phyloP scores from a whole-genome alignment of 2,888 invertebrate species.

The Temnothorax unifasciatus region DNA sequence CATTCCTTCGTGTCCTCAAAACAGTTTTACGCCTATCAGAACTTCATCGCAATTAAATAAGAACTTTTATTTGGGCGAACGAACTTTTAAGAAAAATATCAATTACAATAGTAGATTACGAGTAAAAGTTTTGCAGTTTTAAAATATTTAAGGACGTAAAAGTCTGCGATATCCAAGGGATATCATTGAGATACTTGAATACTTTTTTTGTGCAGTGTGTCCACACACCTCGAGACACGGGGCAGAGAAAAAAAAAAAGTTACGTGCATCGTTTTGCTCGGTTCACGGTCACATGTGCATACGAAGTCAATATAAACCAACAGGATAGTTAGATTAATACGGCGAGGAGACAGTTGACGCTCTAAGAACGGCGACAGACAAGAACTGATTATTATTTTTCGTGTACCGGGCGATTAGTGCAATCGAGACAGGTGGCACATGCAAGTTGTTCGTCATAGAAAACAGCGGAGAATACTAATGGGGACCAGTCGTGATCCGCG shows the following conservation, averaged over 20 bases:
- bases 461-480: slow-evolving; percentile 79
- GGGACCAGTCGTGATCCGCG: slow-evolving; percentile 79
- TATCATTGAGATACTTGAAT: slow-evolving; percentile 10
- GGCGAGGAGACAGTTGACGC: slow-evolving; percentile 14
- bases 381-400: slow-evolving; percentile 33
- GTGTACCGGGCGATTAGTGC: slow-evolving; percentile 29
- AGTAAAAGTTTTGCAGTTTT: background rate
- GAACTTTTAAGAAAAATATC: background rate
- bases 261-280: slow-evolving; percentile 27
- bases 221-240: background rate
- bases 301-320: slow-evolving; percentile 42
- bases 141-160: background rate
- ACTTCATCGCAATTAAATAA: slow-evolving; percentile 5
- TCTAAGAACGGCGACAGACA: slow-evolving; percentile 19
- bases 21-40: background rate
- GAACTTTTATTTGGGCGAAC: background rate
- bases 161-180: background rate
- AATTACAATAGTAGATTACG: background rate
- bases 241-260: slow-evolving; percentile 14
- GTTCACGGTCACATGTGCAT: slow-evolving; percentile 25
- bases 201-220: background rate
- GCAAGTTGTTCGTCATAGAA: slow-evolving; percentile 61
- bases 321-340: slow-evolving; percentile 26
- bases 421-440: slow-evolving; percentile 41
- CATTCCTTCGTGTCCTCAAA: background rate